Evolutionary conservation across 2,113 vertebrate species (phyloP), one percentile per base, ranked within the genome.

Genomic region (Chascanopsetta lugubris): DNA sequence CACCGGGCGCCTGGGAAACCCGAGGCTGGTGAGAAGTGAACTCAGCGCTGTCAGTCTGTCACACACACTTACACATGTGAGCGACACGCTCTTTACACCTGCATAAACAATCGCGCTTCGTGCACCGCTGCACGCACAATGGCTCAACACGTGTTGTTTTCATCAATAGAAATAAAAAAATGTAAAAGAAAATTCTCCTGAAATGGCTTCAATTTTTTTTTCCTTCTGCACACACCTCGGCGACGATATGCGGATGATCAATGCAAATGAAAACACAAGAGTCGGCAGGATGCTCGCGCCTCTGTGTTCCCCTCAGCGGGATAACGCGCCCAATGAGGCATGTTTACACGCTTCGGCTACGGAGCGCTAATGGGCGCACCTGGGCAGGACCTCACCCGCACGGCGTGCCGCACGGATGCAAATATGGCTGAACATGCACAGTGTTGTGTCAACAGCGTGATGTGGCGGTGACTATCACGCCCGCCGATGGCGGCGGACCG

Each of bases 1-100:
- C 80, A 69, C 38, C 20, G 22, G 86, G 76, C 79, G 56, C 34
- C 50, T 0, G 30, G 61, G 90, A 90, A 93, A 92, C 87, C 64
- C 71, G 75, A 92, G 43, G 77, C 90, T 66, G 82, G 79, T 92
- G 90, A 91, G 92, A 92, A 91, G 62, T 60, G 59, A 22, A 15
- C 71, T 70, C 63, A 62, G 11, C 26, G 51, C 60, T 65, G 84
- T 80, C 82, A 76, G 61, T 46, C 75, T 60, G 68, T 79, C 85
- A 80, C 75, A 74, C 67, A 43, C 78, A 76, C 78, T 77, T 74
- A 61, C 47, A 17, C 72, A 75, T 65, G 59, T 59, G 58, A 48
- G 58, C 56, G 69, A 81, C 68, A 71, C 32, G 68, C 61, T 83
- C 69, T 45, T 76, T 54, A 68, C 62, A 72, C 72, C 64, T 75